These are phyloP conservation scores for Cantharis rufa DNA, from an alignment of 2,888 invertebrate genomes.

Conservation along the genomic window DNA sequence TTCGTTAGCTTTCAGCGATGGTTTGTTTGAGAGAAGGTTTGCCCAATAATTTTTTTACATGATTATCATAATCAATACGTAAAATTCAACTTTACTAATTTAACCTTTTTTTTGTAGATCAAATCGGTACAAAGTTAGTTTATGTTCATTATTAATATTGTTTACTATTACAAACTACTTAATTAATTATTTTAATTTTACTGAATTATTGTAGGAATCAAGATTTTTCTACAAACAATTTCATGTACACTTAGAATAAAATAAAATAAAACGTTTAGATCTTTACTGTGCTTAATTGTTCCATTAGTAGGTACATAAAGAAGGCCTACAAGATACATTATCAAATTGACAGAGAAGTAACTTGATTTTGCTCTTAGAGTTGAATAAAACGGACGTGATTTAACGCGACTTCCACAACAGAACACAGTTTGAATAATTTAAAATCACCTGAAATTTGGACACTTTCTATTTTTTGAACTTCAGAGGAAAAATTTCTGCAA, in stretches of 20 bases:
- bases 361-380: not conserved
- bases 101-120: too few species aligned
- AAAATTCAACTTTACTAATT: too few species aligned
- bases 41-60: not conserved
- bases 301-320: not conserved
- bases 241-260: too few species aligned
- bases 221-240: not conserved
- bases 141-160: too few species aligned
- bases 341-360: not conserved
- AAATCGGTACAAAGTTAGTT: not conserved
- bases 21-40: too few species aligned
- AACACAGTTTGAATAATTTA: not conserved
- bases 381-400: not conserved
- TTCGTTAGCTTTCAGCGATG: too few species aligned
- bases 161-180: not conserved
- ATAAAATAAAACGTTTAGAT: not conserved
- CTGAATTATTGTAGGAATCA: not conserved
- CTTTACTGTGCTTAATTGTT: not conserved
- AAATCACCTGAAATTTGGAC: not conserved
- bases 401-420: not conserved
- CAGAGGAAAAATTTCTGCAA: not conserved
- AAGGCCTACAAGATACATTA: not conserved
- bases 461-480: not conserved
- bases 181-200: too few species aligned
- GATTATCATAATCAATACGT: not conserved